A percentile compares a stretch with the other conserved stretches of the same genome.
These are phyloP conservation scores for Drosophila helvetica DNA, from an alignment of 2,888 invertebrate species.

Conservation along the genomic window DNA sequence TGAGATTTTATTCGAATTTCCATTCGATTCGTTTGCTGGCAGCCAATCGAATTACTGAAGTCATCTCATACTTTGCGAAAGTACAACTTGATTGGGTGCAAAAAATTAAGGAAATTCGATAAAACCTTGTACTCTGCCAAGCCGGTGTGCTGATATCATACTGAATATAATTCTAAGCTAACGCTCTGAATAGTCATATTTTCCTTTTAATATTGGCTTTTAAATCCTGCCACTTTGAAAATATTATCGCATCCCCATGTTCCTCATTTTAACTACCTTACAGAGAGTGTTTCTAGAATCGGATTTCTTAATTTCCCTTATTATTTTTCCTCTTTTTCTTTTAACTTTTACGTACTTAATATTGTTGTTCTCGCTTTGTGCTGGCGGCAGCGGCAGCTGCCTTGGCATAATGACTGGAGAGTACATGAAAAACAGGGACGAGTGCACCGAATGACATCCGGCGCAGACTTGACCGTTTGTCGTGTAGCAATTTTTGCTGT, in stretches of 20 bases:
- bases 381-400: not conserved
- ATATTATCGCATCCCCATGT: too few species aligned
- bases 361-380: constrained; percentile 12
- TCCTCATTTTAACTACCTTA: not conserved
- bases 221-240: too few species aligned
- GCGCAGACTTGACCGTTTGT: constrained; percentile 64
- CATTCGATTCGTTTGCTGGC: constrained; percentile 20
- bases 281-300: not conserved
- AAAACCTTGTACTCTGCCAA: constrained; percentile 42
- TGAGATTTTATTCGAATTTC: constrained; percentile 22
- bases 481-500: constrained; percentile 29
- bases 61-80: constrained; percentile 15
- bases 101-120: constrained; percentile 28
- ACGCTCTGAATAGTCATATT: too few species aligned
- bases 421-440: constrained; percentile 57
- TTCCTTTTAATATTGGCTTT: not conserved
- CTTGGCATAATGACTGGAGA: constrained; percentile 60
- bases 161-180: not conserved
- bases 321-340: constrained; percentile 1
- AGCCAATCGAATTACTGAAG: constrained; percentile 50
- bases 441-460: constrained; percentile 71
- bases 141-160: not conserved
- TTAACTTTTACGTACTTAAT: constrained; percentile 10
- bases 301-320: not conserved
- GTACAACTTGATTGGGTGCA: constrained; percentile 26